Evolutionary conservation across 1,140 invertebrate species (phyloP).

Genomic region (Rhynchophorus ferrugineus): DNA sequence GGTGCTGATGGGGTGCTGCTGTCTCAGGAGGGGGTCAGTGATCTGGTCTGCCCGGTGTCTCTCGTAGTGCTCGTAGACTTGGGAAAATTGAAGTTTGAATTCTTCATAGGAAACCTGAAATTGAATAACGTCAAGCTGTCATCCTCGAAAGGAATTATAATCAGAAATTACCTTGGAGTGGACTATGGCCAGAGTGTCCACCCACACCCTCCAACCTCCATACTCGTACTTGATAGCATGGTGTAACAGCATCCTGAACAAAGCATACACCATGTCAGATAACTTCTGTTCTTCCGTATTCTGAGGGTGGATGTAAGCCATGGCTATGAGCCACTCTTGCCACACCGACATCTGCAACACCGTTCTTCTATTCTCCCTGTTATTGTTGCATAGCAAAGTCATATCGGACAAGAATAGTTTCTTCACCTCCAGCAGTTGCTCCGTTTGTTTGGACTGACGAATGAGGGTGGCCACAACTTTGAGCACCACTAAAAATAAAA

Average conservation of each 20-base stretch:
- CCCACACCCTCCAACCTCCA: conserved; percentile 99
- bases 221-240: conserved; percentile 99
- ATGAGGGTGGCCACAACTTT: conserved; percentile 98
- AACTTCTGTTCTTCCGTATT: conserved; percentile 93
- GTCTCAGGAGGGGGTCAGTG: conserved; percentile 83
- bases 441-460: conserved; percentile 89
- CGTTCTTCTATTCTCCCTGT: conserved; percentile 91
- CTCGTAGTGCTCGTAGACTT: conserved; percentile 97
- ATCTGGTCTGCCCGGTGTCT: conserved; percentile 88
- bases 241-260: conserved; percentile 95
- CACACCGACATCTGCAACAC: conserved; percentile 99
- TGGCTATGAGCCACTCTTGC: conserved; percentile 99
- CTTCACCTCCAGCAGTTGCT: conserved; percentile 87
- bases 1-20: conserved; percentile 89
- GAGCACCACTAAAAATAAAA: conserved; percentile 74
- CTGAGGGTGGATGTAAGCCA: conserved; percentile 96
- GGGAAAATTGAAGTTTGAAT: conserved; percentile 89
- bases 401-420: conserved; percentile 96
- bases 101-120: conserved; percentile 86
- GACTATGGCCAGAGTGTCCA: conserved; percentile 97
- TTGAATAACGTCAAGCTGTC: background rate
- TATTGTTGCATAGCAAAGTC: conserved; percentile 94
- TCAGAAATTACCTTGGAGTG: conserved; percentile 83
- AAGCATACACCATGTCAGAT: conserved; percentile 95
- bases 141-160: background rate